Conservation (phyloP, 37 sponge, comb jelly and placozoan genomes). For the Hormiphora californensis region DNA sequence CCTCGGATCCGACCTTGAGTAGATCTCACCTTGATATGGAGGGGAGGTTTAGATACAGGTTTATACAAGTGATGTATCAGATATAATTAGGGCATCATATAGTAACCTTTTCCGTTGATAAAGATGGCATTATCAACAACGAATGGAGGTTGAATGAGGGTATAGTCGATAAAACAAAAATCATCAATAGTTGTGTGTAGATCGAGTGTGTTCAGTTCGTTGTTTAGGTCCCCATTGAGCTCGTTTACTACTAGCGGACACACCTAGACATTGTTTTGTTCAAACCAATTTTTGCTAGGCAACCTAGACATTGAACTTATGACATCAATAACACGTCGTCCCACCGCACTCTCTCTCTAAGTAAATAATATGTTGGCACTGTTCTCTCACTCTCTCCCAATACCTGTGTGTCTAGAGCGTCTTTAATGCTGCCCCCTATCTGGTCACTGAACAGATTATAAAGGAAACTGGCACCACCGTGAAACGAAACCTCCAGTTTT, state of each 20-base stretch:
- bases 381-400: no score
- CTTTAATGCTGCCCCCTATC: not conserved
- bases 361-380: no score
- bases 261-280: no score
- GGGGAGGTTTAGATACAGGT: no score
- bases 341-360: no score
- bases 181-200: not conserved
- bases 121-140: not conserved
- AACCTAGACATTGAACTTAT: no score
- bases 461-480: constrained; percentile 18
- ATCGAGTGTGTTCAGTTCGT: not conserved
- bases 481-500: not conserved
- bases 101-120: constrained; percentile 49
- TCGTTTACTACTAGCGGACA: constrained; percentile 14
- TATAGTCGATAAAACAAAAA: constrained; percentile 28
- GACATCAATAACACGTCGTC: no score
- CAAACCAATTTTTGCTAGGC: no score
- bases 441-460: constrained; percentile 36
- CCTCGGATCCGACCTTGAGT: not conserved
- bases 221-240: not conserved
- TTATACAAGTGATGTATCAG: no score
- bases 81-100: no score
- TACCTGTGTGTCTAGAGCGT: constrained; percentile 1
- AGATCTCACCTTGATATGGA: constrained; percentile 42
- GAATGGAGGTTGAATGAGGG: not conserved